Evolutionary conservation across 2,797 vertebrate species (phyloP).

Genomic region (Cirrhinus mrigala): DNA sequence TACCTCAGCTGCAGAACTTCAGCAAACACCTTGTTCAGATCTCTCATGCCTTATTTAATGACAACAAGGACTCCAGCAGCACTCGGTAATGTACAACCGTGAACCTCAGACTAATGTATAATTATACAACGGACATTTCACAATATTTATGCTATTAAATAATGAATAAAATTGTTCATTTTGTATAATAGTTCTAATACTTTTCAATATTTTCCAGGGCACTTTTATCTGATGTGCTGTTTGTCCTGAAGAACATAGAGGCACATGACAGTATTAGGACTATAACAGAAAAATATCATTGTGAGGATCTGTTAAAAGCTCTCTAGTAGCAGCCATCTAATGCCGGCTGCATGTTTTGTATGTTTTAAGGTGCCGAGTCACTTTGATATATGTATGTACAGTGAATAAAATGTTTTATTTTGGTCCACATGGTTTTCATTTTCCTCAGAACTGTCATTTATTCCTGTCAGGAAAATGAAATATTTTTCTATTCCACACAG

Average conservation of each 20-base stretch:
- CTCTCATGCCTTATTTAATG: constrained; percentile 74
- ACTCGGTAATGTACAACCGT: constrained; percentile 63
- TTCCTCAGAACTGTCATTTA: constrained; percentile 18
- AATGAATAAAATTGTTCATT: not conserved
- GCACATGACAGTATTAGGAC: constrained; percentile 80
- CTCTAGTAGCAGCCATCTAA: constrained; percentile 23
- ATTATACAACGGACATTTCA: not conserved
- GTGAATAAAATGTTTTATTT: constrained; percentile 33
- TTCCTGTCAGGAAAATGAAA: not conserved
- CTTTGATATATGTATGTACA: constrained; percentile 28
- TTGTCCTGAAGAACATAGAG: constrained; percentile 83
- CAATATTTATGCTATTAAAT: not conserved
- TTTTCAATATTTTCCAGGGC: constrained; percentile 64
- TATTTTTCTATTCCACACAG: not conserved
- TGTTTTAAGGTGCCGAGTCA: not conserved
- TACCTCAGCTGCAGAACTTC: constrained; percentile 86
- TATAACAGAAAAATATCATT: constrained; percentile 81
- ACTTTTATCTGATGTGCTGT: constrained; percentile 79
- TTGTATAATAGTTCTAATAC: not conserved
- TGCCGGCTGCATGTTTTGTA: not conserved
- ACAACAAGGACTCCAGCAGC: constrained; percentile 66
- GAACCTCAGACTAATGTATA: not conserved
- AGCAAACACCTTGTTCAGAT: constrained; percentile 83
- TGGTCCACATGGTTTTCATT: constrained; percentile 4
- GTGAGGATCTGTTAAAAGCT: constrained; percentile 79